Base-by-base conservation (phyloP, 2,113 vertebrate species). In the Siphamia tubifer region DNA sequence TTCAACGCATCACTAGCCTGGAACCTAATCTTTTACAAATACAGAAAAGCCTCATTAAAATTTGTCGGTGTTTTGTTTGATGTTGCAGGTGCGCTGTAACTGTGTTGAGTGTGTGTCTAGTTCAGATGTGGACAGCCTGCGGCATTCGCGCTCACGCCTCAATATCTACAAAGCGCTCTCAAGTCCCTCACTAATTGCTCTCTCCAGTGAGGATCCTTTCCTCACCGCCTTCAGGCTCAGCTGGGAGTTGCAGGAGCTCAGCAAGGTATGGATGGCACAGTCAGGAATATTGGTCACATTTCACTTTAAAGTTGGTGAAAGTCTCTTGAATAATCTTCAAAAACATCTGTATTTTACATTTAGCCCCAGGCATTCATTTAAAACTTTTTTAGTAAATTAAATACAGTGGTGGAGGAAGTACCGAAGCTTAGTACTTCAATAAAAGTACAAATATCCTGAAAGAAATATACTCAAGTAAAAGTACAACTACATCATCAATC, bases 201-300 rank as follows among this genome's bases (percentile, higher is more conserved):
- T 99, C 73, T 99, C 97, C 62, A 99, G 98, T 4, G 98, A 99
- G 79, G 98, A 99, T 77, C 98, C 98, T 58, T 98, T 99, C 67
- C 95, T 99, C 31, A 99, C 96, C 0, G 97, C 98, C 40, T 99
- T 99, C 85, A 95, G 96, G 6, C 86, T 99, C 48, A 98, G 98
- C 84, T 99, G 97, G 97, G 98, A 99, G 82, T 94, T 99, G 38
- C 95, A 99, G 84, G 98, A 99, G 62, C 91, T 99, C 72, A 99
- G 97, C 74, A 98, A 99, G 88, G 96, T 91, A 72, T 74, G 62
- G 32, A 16, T 4, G 8, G 17, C n/a, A 24, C 28, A 35, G 20
- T 10, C 12, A 15, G 11, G 17, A 28, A 10, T 10, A 44, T 39
- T 2, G 34, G 47, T 1, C 7, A 15, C n/a, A 44, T 44, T 48